phyloP scores from a whole-genome alignment of 2,113 vertebrate species.

The Rhynchomys soricoides region DNA sequence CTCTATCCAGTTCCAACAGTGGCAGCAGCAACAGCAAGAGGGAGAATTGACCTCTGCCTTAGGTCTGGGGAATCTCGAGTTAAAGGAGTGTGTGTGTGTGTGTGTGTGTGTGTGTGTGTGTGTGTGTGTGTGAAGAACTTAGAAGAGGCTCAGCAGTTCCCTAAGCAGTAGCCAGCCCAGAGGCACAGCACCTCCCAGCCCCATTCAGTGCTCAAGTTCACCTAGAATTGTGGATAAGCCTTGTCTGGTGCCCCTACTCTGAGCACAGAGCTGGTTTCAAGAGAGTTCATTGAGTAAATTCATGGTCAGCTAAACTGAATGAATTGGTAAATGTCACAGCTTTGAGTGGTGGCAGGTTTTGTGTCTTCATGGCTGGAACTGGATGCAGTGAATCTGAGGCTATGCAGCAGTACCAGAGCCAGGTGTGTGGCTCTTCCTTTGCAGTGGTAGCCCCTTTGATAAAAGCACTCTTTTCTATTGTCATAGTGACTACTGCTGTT shows the following conservation, averaged over 20 bases:
- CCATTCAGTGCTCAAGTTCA: not conserved
- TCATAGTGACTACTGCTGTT: not conserved
- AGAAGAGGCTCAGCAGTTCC: not conserved
- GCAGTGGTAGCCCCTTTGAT: not conserved
- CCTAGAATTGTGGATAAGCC: not conserved
- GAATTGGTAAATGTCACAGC: fast-evolving
- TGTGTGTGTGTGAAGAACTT: no score
- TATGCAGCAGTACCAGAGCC: not conserved
- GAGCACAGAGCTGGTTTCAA: not conserved
- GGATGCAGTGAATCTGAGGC: not conserved
- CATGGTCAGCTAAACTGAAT: no score
- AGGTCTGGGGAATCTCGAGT: fast-evolving
- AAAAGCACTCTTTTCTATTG: not conserved
- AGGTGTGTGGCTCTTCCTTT: not conserved
- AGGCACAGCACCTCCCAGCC: not conserved
- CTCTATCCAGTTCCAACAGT: not conserved
- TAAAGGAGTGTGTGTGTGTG: no score
- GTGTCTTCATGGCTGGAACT: not conserved
- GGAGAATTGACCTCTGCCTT: not conserved
- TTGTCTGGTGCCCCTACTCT: not conserved
- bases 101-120: no score
- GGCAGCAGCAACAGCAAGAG: not conserved
- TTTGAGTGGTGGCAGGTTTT: not conserved
- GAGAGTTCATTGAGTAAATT: not conserved
- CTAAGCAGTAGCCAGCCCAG: not conserved